A percentile compares a stretch with the other conserved stretches of the same genome.
Evolutionary conservation across 2,797 vertebrate species (phyloP).

Genomic region (Trachops cirrhosus): DNA sequence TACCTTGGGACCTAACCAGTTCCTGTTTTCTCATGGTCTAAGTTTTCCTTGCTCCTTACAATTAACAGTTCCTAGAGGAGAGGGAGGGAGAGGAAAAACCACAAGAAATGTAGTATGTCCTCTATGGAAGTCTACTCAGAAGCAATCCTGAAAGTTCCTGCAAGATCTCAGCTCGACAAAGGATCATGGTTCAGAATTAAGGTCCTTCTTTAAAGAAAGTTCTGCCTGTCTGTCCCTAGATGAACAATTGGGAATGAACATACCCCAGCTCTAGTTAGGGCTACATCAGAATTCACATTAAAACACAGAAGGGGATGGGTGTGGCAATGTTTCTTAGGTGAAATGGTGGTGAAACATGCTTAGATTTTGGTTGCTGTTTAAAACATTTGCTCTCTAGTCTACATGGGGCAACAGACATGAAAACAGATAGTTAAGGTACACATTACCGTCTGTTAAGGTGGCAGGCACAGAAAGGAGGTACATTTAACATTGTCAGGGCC

Average conservation of each 20-base stretch:
- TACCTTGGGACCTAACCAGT: no score
- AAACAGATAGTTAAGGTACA: rapidly evolving
- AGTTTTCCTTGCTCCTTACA: no score
- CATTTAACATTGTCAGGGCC: neutral
- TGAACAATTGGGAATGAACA: neutral
- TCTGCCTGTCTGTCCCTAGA: neutral
- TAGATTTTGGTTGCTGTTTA: neutral
- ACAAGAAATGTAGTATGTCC: neutral
- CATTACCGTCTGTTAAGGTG: neutral
- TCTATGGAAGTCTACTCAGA: neutral
- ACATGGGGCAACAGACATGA: neutral
- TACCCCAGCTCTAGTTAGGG: neutral
- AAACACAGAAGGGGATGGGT: neutral
- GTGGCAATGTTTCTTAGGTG: neutral
- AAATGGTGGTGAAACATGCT: neutral
- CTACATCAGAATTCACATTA: neutral
- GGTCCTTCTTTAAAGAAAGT: neutral
- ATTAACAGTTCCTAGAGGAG: neutral
- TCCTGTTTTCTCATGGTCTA: no score
- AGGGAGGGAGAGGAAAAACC: neutral
- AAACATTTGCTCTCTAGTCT: neutral
- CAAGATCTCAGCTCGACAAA: neutral
- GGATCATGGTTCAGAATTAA: neutral
- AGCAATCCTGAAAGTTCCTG: neutral
- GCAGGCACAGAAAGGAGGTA: neutral